Percentiles rank a stretch among this genome's conserved stretches.
Evolutionary conservation across 1,140 invertebrate species (phyloP).

Genomic region (Lepidostoma basale): DNA sequence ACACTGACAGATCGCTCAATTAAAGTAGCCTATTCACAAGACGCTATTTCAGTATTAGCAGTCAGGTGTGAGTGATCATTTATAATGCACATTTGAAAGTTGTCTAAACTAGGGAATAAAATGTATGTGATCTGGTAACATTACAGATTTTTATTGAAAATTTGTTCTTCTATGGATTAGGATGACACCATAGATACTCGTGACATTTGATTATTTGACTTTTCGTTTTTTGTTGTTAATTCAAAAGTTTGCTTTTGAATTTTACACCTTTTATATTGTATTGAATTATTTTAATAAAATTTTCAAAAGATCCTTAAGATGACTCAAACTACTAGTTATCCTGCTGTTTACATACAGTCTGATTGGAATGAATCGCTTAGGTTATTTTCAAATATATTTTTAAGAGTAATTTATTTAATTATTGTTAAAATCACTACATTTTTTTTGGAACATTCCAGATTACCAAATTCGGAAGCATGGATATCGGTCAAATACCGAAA

Average conservation of each 20-base stretch:
- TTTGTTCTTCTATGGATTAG: no score
- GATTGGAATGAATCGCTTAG: conserved; percentile 59
- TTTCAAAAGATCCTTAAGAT: not conserved
- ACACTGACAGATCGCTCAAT: conserved; percentile 29
- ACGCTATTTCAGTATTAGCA: no score
- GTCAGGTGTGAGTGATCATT: no score
- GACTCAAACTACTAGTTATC: conserved; percentile 44
- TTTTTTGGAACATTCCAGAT: not conserved
- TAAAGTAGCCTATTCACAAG: no score
- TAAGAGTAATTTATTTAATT: not conserved
- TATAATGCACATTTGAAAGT: no score
- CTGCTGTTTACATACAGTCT: conserved; percentile 56
- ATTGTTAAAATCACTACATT: not conserved
- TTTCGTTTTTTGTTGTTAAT: conserved; percentile 5
- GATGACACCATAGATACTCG: no score
- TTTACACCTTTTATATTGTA: not conserved
- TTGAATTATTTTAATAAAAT: not conserved
- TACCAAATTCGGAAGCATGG: conserved; percentile 53
- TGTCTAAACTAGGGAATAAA: no score
- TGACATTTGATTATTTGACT: conserved; percentile 25
- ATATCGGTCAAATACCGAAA: conserved; percentile 57
- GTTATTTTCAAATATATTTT: conserved; percentile 44
- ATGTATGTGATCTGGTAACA: no score
- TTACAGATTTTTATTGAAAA: no score
- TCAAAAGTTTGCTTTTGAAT: not conserved